A percentile compares a stretch with the other conserved stretches of the same genome.
Evolutionary conservation across 2,113 vertebrate genomes (phyloP).

Genomic region (Fregata magnificens): DNA sequence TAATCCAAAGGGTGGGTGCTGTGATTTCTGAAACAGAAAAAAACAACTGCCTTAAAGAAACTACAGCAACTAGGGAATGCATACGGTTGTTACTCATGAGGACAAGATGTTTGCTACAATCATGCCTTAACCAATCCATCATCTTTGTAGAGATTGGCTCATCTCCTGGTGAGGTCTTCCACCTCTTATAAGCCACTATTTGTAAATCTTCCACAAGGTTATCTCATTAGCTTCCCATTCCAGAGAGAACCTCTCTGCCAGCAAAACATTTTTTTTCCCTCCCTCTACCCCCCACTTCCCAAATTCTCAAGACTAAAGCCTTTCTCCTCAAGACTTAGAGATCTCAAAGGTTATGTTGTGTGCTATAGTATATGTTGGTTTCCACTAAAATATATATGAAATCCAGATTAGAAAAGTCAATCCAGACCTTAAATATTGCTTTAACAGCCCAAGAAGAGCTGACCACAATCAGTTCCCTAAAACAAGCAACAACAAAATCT

Average conservation of each 20-base stretch:
- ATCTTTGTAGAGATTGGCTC: background rate
- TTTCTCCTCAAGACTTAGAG: background rate
- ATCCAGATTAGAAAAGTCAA: background rate
- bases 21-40: constrained; percentile 87
- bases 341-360: background rate
- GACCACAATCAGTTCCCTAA: constrained; percentile 43
- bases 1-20: constrained; percentile 94
- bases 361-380: background rate
- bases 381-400: background rate
- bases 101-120: background rate
- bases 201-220: background rate
- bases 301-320: background rate
- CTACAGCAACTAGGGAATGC: background rate
- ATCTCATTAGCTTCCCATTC: background rate
- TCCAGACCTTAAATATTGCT: constrained; percentile 54
- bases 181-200: background rate
- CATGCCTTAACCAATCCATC: background rate
- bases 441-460: constrained; percentile 39
- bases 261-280: background rate
- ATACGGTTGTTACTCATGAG: background rate
- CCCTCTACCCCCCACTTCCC: background rate
- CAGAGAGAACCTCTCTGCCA: background rate
- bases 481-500: constrained; percentile 47
- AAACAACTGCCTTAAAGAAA: background rate
- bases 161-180: background rate